Evolutionary conservation across 1,140 invertebrate species (phyloP), one percentile per base, ranked within the genome.

Genomic region (Rhynchophorus ferrugineus): DNA sequence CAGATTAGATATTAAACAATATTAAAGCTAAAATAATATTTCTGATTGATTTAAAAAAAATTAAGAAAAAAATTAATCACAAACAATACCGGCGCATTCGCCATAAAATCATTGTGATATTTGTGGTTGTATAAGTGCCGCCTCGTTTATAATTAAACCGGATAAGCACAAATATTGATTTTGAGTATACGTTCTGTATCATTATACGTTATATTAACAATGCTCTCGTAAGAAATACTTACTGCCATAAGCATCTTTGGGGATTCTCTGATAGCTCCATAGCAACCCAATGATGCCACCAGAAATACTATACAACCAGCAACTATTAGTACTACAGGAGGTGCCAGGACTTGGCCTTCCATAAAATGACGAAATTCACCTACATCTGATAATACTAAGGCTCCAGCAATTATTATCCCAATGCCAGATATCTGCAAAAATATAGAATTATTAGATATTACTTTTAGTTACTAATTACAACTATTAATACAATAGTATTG

Each of bases 241-340:
- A 84, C 82, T 11, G 77, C 81, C 36, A 84, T 74, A 0, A 86
- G 67, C 66, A 86, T 74, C 33, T 76, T 78, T 44, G 78, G 76
- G 49, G 78, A 82, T 61, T 86, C 83, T 56, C 79, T 77, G 29
- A 85, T 77, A 11, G 84, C 84, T n/a, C 84, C 85, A 59, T 81
- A 87, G 60, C 84, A 87, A 47, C 85, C 85, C 42, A 85, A 68
- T 48, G 83, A 84, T 3, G 83, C 82, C 33, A 85, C 76, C 8
- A 84, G 56, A 55, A 85, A 84, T 38, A 84, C 76, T 17, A 85
- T 73, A 6, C 72, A 59, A 1, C 85, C 84, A 20, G 80, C 76
- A 13, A 83, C 71, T 37, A 87, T 84, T 1, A 87, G 66, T 6
- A 85, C 73, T 19, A 83, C 73, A 0, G 80, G 75, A 6, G 79